Evolutionary conservation across 2,113 vertebrate genomes (phyloP).

Genomic region (Dascyllus trimaculatus): DNA sequence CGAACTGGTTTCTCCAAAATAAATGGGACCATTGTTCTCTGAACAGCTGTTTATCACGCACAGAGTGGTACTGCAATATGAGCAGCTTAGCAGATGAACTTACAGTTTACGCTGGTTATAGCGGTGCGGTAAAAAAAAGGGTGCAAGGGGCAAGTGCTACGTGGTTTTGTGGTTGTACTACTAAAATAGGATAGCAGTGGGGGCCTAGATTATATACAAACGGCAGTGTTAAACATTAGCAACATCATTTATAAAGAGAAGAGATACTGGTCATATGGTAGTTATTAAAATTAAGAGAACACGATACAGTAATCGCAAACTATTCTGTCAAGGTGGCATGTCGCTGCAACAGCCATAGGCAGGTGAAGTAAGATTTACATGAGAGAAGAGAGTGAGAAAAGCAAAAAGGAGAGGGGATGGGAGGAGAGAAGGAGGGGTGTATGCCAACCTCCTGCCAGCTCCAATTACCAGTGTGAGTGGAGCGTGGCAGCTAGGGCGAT

Average conservation of each 20-base stretch:
- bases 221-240: slow-evolving; percentile 17
- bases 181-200: slow-evolving; percentile 59
- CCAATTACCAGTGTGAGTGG: slow-evolving; percentile 83
- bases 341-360: slow-evolving; percentile 28
- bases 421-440: slow-evolving; percentile 67
- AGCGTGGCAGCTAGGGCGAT: slow-evolving; percentile 76
- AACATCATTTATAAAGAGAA: slow-evolving; percentile 36
- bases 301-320: slow-evolving; percentile 36
- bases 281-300: slow-evolving; percentile 53
- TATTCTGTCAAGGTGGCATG: slow-evolving; percentile 38
- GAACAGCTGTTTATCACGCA: slow-evolving; percentile 61
- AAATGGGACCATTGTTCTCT: slow-evolving; percentile 75
- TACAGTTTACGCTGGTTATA: slow-evolving; percentile 33
- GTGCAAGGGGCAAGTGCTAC: slow-evolving; percentile 34
- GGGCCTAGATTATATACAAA: slow-evolving; percentile 41
- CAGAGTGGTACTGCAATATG: slow-evolving; percentile 50
- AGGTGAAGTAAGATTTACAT: slow-evolving; percentile 65
- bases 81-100: slow-evolving; percentile 61
- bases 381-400: slow-evolving; percentile 32
- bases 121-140: slow-evolving; percentile 1
- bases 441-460: slow-evolving; percentile 83
- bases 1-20: slow-evolving; percentile 64
- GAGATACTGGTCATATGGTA: slow-evolving; percentile 7
- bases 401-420: slow-evolving; percentile 38
- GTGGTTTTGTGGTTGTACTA: slow-evolving; percentile 42